Conservation (phyloP, 2,113 vertebrate genomes). For the Pica pica region DNA sequence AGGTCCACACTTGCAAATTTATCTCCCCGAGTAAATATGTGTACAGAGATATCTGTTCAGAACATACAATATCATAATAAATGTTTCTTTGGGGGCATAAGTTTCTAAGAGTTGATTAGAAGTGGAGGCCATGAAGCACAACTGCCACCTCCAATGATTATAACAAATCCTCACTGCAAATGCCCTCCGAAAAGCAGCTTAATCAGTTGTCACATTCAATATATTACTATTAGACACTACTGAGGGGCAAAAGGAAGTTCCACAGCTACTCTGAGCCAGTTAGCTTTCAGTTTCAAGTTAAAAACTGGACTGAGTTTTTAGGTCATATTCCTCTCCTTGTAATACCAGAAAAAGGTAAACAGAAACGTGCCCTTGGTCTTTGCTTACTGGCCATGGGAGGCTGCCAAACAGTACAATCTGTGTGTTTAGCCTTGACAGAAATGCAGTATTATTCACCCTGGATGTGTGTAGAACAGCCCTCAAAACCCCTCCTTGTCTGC, state of each 20-base stretch:
- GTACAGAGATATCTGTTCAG: not conserved
- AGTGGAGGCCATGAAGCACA: not conserved
- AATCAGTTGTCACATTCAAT: not conserved
- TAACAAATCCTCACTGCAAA: not conserved
- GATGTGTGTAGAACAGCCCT: not conserved
- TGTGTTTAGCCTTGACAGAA: slow-evolving; percentile 33
- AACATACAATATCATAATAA: not conserved
- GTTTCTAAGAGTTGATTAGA: not conserved
- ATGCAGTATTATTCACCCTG: not conserved
- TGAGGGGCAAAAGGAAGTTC: not conserved
- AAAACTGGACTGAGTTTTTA: not conserved
- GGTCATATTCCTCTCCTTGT: not conserved
- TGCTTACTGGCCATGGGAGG: slow-evolving; percentile 1
- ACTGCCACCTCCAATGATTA: not conserved
- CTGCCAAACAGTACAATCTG: slow-evolving; percentile 9
- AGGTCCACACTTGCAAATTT: not conserved
- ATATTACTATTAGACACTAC: not conserved
- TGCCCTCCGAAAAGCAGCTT: not conserved
- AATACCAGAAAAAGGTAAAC: slow-evolving; percentile 4
- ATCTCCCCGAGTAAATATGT: not conserved
- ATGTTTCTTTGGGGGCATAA: not conserved
- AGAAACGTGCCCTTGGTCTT: slow-evolving; percentile 30
- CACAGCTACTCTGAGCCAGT: not conserved
- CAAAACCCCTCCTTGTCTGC: not conserved
- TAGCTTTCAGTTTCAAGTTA: not conserved